These are phyloP conservation scores for Eueremaeus valkanovi DNA, from an alignment of 2,888 invertebrate genomes.

Conservation along the genomic window DNA sequence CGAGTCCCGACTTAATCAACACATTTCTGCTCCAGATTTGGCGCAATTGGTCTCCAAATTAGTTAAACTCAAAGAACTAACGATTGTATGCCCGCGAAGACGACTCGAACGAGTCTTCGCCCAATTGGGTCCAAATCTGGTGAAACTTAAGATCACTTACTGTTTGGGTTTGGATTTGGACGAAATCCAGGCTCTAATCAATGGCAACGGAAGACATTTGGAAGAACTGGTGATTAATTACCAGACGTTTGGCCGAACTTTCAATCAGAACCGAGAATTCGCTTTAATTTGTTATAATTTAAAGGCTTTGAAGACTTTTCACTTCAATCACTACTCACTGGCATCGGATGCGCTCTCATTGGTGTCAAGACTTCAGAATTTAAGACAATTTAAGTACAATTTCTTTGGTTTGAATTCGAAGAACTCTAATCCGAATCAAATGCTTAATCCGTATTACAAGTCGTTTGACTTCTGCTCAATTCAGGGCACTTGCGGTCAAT, in stretches of 20 bases:
- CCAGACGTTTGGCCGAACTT: background rate
- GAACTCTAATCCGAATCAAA: too few species aligned
- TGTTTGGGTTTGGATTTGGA: background rate
- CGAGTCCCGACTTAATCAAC: background rate
- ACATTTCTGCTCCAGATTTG: background rate
- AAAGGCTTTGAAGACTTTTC: background rate
- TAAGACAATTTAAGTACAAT: background rate
- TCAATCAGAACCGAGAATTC: background rate
- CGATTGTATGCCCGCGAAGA: background rate
- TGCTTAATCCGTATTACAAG: background rate
- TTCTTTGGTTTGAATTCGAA: background rate
- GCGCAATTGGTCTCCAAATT: background rate
- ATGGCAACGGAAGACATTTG: background rate
- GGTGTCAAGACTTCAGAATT: background rate
- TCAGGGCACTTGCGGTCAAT: background rate
- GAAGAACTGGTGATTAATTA: background rate
- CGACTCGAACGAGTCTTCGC: background rate
- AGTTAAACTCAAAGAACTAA: background rate
- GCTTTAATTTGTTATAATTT: background rate
- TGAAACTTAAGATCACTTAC: background rate
- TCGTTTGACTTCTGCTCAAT: background rate
- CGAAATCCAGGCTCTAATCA: background rate
- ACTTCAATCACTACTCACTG: background rate
- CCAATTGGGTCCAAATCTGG: background rate
- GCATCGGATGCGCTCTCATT: background rate